Evolutionary conservation across 2,888 invertebrate genomes (phyloP).

Genomic region (Xanthorhoe spadicearia): DNA sequence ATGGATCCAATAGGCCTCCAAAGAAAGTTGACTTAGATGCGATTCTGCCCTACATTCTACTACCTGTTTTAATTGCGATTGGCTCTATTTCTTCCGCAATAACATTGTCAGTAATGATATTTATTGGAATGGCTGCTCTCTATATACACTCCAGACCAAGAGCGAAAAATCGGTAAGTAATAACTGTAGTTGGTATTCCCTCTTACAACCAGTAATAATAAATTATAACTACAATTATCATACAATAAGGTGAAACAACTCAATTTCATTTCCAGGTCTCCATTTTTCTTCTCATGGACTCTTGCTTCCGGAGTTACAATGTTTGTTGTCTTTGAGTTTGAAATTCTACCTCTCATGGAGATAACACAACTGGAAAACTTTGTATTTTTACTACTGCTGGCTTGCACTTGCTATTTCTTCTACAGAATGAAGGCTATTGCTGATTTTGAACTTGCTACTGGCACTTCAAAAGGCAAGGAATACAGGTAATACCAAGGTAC

Average conservation of each 20-base stretch:
- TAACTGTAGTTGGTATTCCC: too few species aligned
- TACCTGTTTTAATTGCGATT: slow-evolving; percentile 68
- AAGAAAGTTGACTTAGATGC: slow-evolving; percentile 72
- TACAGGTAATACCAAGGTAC: slow-evolving; percentile 59
- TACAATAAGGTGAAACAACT: too few species aligned
- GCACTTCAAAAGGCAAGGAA: slow-evolving; percentile 75
- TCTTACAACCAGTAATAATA: too few species aligned
- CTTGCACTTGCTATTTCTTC: slow-evolving; percentile 71
- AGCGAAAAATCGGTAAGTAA: slow-evolving; percentile 74
- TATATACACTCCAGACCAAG: slow-evolving; percentile 75
- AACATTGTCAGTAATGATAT: slow-evolving; percentile 71
- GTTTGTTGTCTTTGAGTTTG: slow-evolving; percentile 88
- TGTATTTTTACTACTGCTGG: slow-evolving; percentile 64
- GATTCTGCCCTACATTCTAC: slow-evolving; percentile 71
- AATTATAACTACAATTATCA: too few species aligned
- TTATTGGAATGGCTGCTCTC: slow-evolving; percentile 73
- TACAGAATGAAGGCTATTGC: slow-evolving; percentile 76
- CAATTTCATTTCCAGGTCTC: slow-evolving; percentile 79
- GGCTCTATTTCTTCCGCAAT: slow-evolving; percentile 68
- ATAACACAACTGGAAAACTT: slow-evolving; percentile 83
- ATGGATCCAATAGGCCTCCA: slow-evolving; percentile 56
- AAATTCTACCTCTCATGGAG: slow-evolving; percentile 89
- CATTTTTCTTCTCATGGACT: slow-evolving; percentile 91
- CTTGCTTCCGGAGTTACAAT: slow-evolving; percentile 87
- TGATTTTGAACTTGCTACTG: slow-evolving; percentile 72